Evolutionary conservation across 2,888 invertebrate genomes (phyloP), one percentile per base, ranked within the genome.

Genomic region (Drosophila anceps): DNA sequence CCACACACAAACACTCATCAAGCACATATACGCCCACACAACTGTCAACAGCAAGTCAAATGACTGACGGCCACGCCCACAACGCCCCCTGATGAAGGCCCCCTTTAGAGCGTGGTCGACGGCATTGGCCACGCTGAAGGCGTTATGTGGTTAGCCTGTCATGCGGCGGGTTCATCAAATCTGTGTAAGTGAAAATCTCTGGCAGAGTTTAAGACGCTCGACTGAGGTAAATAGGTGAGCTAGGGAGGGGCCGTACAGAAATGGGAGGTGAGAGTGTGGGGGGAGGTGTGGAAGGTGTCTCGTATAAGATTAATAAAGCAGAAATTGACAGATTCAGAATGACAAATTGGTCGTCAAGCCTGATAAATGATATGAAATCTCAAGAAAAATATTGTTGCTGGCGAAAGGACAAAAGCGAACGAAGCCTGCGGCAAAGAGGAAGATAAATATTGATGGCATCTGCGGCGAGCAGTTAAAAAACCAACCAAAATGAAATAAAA

Each of bases 311-410:
- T 90, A 90, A 91, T 90, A 91, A 91, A 90, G 84, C 80, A 83
- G 79, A 90, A 90, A 91, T 91, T 91, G 90, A 91, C 91, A 91
- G 91, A 82, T 88, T 88, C 82, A 84, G 84, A 89, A 91, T 91
- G 91, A 91, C 91, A 91, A 91, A 91, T 91, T 91, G 90, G 88
- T 90, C 90, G 76, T 88, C 90, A 87, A 84, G 89, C 81, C 91
- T 91, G 91, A 91, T 91, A 91, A 91, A 91, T 91, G 91, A 89
- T 90, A 82, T 82, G 71, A 83, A 84, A 79, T 82, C 83, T 84
- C 63, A 80, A 73, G 85, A 88, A 84, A 87, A 88, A 90, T 87
- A 79, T 81, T 84, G 83, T 81, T 75, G 67, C 61, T 65, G 64
- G 64, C 50, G 46, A 72, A 77, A 75, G 78, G 75, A 75, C 73